Conservation (phyloP, 2,113 vertebrate species). For the Myocastor coypus region DNA sequence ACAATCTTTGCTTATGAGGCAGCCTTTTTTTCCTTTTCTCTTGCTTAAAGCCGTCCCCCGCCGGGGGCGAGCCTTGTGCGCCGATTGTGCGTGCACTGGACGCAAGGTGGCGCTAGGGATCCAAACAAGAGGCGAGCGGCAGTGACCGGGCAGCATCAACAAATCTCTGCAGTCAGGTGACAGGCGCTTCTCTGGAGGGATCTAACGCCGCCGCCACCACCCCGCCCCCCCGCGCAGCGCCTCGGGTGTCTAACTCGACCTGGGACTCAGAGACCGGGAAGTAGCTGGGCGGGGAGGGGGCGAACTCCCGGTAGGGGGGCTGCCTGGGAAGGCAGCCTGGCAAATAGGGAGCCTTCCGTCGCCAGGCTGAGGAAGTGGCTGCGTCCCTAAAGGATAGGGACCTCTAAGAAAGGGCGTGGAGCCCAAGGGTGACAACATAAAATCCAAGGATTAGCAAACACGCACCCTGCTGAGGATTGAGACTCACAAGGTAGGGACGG, state of each 20-base stretch:
- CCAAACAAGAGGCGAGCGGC: background rate
- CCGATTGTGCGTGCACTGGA: background rate
- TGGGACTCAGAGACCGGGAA: background rate
- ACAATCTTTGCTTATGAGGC: background rate
- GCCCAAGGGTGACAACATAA: background rate
- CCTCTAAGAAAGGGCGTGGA: background rate
- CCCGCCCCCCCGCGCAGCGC: rapidly evolving
- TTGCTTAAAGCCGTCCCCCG: rapidly evolving
- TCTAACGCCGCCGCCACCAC: background rate
- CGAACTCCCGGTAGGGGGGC: background rate
- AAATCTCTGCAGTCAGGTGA: conserved; percentile 1
- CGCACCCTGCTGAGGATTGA: background rate
- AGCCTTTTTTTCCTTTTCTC: background rate
- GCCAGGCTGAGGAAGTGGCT: background rate
- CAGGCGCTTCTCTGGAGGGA: background rate
- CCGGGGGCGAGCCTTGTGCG: background rate
- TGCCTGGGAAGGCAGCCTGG: background rate
- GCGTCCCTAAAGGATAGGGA: background rate
- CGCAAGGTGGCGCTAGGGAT: conserved; percentile 1
- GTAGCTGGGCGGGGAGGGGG: background rate
- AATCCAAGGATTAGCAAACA: background rate
- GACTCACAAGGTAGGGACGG: background rate
- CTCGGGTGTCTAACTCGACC: background rate
- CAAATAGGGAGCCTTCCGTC: background rate
- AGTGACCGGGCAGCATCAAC: background rate